Evolutionary conservation across 2,113 vertebrate species (phyloP).

Genomic region (Naja naja): DNA sequence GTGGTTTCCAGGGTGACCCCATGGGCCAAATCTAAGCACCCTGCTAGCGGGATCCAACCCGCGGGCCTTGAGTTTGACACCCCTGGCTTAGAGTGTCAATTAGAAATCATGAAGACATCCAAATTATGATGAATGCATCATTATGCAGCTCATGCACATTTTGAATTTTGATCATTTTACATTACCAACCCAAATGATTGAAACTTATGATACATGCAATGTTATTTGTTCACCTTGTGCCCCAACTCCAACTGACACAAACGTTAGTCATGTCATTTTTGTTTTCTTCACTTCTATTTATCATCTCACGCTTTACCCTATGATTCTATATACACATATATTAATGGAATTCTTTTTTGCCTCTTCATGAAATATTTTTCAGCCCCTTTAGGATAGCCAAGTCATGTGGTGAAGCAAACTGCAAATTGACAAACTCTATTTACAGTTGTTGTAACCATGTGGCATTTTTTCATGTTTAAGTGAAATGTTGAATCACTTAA

Average conservation of each 20-base stretch:
- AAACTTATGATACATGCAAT: background rate
- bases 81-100: background rate
- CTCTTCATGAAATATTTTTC: background rate
- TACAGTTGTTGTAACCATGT: background rate
- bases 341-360: background rate
- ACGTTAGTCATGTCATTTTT: background rate
- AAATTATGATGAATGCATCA: background rate
- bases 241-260: too few relatives aligned
- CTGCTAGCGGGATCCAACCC: too few relatives aligned
- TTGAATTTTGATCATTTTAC: background rate
- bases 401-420: background rate
- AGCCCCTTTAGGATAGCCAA: background rate
- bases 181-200: background rate
- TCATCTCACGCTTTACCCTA: background rate
- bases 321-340: background rate
- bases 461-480: background rate
- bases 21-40: too few relatives aligned
- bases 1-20: too few relatives aligned
- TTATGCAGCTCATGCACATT: background rate
- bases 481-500: background rate
- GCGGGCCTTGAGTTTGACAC: too few relatives aligned
- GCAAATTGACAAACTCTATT: background rate
- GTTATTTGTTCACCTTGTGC: background rate
- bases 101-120: background rate
- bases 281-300: background rate